These are phyloP conservation scores for Mus pahari DNA, from an alignment of 2,113 vertebrate species.

Conservation along the genomic window DNA sequence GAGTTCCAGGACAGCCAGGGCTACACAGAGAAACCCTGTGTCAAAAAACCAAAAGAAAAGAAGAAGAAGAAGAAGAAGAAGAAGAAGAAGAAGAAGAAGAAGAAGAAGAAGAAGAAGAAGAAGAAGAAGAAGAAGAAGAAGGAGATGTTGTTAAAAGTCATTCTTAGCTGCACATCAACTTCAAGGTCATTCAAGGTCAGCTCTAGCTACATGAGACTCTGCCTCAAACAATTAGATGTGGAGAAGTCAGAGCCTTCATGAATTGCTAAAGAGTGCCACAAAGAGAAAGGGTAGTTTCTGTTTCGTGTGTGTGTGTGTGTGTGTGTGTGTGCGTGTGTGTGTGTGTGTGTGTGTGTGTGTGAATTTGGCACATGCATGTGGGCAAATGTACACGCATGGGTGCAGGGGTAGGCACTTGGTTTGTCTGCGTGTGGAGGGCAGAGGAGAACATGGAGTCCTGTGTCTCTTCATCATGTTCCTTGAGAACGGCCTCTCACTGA, in stretches of 20 bases:
- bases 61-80: too few species aligned
- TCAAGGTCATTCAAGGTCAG: not conserved
- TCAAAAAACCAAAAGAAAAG: too few species aligned
- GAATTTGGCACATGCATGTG: not conserved
- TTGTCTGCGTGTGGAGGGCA: not conserved
- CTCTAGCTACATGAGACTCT: too few species aligned
- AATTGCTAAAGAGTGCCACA: not conserved
- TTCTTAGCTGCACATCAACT: not conserved
- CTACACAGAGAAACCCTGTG: too few species aligned
- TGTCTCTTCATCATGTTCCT: too few species aligned
- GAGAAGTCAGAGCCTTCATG: not conserved
- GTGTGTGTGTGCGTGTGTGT: not conserved
- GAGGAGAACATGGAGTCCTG: not conserved
- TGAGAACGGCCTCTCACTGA: not conserved
- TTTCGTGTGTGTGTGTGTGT: not conserved
- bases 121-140: too few species aligned
- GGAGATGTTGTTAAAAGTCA: not conserved
- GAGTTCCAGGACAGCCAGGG: too few species aligned
- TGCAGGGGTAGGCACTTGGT: not conserved
- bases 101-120: too few species aligned
- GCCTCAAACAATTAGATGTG: not conserved
- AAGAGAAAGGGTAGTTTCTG: not conserved
- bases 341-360: not conserved
- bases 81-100: too few species aligned
- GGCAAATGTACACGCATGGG: not conserved